phyloP scores from a whole-genome alignment of 2,113 vertebrate genomes.

The Corvus hawaiiensis region DNA sequence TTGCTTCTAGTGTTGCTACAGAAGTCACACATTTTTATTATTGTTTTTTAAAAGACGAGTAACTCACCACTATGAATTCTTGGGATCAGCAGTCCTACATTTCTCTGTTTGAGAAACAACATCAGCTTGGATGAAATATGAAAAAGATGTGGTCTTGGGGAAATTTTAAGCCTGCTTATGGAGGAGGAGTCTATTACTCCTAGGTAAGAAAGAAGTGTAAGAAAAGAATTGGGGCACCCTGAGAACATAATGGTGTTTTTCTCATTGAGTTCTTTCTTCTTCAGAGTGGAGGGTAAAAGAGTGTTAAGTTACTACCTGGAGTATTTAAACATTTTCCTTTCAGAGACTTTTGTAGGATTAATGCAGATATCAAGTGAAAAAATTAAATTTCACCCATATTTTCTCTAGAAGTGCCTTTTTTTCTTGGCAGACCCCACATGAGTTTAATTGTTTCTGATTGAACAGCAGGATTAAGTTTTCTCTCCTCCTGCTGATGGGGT shows the following conservation, averaged over 20 bases:
- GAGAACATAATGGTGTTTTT: background rate
- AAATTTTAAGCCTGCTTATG: background rate
- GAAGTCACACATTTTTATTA: background rate
- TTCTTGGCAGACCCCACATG: background rate
- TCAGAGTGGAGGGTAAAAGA: background rate
- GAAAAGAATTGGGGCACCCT: background rate
- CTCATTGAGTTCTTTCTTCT: background rate
- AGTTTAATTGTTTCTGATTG: constrained; percentile 9
- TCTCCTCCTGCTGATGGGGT: background rate
- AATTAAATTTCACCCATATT: background rate
- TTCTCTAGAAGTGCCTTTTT: background rate
- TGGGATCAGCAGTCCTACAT: background rate
- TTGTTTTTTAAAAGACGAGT: background rate
- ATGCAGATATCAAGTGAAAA: background rate
- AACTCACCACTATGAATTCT: background rate
- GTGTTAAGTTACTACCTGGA: background rate
- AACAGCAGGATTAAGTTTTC: background rate
- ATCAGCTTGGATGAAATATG: background rate
- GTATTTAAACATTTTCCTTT: constrained; percentile 7
- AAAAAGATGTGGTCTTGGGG: background rate
- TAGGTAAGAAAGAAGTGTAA: background rate
- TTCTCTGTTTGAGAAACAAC: background rate
- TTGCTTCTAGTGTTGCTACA: background rate
- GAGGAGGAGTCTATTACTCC: background rate
- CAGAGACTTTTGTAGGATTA: background rate